Percentiles rank a stretch among this genome's conserved stretches.
Evolutionary conservation across 1,140 invertebrate species (phyloP).

Genomic region (Phenacoccus solenopsis): DNA sequence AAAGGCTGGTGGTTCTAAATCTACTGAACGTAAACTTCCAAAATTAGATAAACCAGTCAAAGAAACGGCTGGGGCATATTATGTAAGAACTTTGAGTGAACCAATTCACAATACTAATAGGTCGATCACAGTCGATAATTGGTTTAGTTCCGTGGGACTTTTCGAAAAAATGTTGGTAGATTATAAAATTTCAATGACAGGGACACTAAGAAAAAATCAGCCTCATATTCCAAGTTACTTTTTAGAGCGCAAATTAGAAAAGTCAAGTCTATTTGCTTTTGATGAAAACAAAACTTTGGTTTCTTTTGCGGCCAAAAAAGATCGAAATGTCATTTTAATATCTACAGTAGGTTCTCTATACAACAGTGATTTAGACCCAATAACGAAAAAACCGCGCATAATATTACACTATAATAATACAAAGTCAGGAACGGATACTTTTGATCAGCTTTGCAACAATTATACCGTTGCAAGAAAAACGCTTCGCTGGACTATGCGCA

Average conservation of each 20-base stretch:
- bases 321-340: slow-evolving; percentile 30
- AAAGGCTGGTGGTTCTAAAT: no score
- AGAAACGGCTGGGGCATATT: no score
- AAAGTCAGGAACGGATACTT: slow-evolving; percentile 36
- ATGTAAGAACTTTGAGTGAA: no score
- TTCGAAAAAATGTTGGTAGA: slow-evolving; percentile 28
- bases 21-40: no score
- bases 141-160: slow-evolving; percentile 30
- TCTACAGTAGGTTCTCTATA: slow-evolving; percentile 26
- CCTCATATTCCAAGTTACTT: slow-evolving; percentile 22
- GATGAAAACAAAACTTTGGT: slow-evolving; percentile 21
- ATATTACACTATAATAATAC: slow-evolving; percentile 33
- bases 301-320: slow-evolving; percentile 23
- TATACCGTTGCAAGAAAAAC: slow-evolving; percentile 20
- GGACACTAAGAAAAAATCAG: slow-evolving; percentile 23
- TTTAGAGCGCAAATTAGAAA: no score
- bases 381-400: slow-evolving; percentile 31
- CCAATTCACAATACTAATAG: slow-evolving; percentile 26
- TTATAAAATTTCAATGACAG: slow-evolving; percentile 21
- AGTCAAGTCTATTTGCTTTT: slow-evolving; percentile 18
- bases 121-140: slow-evolving; percentile 32
- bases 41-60: no score
- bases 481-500: slow-evolving; percentile 29
- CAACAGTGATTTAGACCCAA: slow-evolving; percentile 23
- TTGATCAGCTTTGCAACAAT: slow-evolving; percentile 30